These are phyloP conservation scores for Tenodera sinensis DNA, from an alignment of 2,888 invertebrate species.

Conservation along the genomic window DNA sequence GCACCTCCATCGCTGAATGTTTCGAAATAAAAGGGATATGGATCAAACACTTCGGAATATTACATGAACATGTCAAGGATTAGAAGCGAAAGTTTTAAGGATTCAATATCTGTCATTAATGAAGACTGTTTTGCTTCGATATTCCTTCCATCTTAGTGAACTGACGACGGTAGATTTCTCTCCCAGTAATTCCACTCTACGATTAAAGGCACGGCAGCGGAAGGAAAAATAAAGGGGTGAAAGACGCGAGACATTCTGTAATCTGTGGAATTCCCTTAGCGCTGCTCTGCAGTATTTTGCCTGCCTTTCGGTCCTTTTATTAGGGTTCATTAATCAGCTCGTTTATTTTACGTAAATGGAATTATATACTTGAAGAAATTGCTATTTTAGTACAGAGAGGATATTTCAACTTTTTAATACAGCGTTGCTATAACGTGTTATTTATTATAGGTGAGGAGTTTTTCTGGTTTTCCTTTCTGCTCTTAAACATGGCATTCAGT, in stretches of 20 bases:
- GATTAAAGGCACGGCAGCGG: background rate
- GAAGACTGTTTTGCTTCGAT: background rate
- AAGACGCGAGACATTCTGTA: background rate
- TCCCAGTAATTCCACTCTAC: background rate
- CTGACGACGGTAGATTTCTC: background rate
- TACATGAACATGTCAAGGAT: background rate
- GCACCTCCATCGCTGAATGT: too few relatives aligned
- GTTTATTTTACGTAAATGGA: background rate
- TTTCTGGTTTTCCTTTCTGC: too few relatives aligned
- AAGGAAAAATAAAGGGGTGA: background rate
- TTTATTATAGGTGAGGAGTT: too few relatives aligned
- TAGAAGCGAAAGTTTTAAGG: background rate
- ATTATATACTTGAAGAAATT: background rate
- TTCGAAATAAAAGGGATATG: background rate
- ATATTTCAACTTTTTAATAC: background rate
- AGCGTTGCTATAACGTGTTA: too few relatives aligned
- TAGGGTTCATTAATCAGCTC: background rate
- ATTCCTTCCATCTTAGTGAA: background rate
- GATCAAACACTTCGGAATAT: background rate
- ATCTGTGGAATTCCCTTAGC: background rate
- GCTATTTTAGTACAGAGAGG: background rate
- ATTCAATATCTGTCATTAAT: background rate
- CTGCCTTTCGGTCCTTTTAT: background rate
- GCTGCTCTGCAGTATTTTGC: background rate
- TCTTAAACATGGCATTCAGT: too few relatives aligned